phyloP scores from a whole-genome alignment of 23 tunicate species.

The Phallusia fumigata region DNA sequence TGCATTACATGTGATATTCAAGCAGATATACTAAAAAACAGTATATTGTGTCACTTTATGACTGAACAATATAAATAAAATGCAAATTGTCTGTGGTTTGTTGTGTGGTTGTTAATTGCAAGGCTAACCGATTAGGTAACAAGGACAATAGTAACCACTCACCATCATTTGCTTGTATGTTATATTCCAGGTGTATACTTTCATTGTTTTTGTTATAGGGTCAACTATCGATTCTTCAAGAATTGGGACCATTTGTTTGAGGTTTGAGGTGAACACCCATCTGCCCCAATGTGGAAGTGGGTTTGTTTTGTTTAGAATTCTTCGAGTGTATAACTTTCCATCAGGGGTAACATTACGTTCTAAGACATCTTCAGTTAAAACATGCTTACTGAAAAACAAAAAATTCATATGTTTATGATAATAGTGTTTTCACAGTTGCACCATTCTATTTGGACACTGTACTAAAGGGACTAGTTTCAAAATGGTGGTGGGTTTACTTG shows the following conservation, averaged over 20 bases:
- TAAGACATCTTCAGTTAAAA: conserved; percentile 72
- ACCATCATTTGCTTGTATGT: conserved; percentile 51
- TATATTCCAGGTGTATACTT: conserved; percentile 78
- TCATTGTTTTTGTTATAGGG: conserved; percentile 36
- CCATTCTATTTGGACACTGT: too few species aligned
- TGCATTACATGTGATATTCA: too few species aligned
- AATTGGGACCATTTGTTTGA: conserved; percentile 34
- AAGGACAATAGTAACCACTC: not conserved
- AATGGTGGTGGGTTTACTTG: too few species aligned
- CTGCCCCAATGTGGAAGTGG: conserved; percentile 78
- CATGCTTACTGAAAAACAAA: conserved; percentile 44
- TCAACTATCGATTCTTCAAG: conserved; percentile 79
- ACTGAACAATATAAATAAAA: too few species aligned
- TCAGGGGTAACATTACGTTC: conserved; percentile 33
- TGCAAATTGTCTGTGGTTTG: too few species aligned
- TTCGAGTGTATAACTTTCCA: conserved; percentile 59
- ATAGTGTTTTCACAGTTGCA: too few species aligned
- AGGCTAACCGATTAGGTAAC: too few species aligned
- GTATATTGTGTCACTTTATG: too few species aligned
- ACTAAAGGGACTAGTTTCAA: too few species aligned
- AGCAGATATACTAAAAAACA: too few species aligned
- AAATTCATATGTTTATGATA: too few species aligned
- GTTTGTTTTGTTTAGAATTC: conserved; percentile 69
- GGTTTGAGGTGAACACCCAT: conserved; percentile 44
- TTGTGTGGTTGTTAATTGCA: too few species aligned